These are phyloP conservation scores for Smittia sp. DNA, from an alignment of 2,888 invertebrate species.

Conservation along the genomic window DNA sequence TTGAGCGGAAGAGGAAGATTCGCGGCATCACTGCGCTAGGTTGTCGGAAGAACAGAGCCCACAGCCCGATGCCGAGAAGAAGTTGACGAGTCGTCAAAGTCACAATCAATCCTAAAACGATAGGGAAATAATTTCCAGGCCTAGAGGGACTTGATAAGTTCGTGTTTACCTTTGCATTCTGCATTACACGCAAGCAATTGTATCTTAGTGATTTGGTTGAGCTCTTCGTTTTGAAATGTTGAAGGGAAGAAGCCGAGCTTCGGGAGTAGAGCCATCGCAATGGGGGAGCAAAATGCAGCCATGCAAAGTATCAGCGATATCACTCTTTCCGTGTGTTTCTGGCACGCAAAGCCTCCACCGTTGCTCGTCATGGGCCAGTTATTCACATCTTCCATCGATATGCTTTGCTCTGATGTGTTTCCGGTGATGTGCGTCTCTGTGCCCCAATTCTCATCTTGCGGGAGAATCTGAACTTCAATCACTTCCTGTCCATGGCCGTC, in stretches of 20 bases:
- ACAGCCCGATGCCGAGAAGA: constrained; percentile 82
- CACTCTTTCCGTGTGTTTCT: constrained; percentile 78
- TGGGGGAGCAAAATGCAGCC: constrained; percentile 84
- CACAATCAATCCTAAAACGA: constrained; percentile 64
- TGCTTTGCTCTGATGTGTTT: constrained; percentile 93
- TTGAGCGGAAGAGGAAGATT: constrained; percentile 85
- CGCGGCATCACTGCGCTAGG: constrained; percentile 86
- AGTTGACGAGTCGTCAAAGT: constrained; percentile 89
- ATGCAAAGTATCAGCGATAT: constrained; percentile 76
- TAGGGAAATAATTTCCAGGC: not conserved
- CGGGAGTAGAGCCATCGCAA: constrained; percentile 92
- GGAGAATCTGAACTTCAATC: constrained; percentile 93
- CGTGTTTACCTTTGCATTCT: constrained; percentile 72
- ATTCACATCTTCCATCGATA: constrained; percentile 87
- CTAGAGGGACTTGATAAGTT: not conserved
- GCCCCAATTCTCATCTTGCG: constrained; percentile 98
- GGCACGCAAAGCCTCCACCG: constrained; percentile 71
- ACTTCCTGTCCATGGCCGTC: constrained; percentile 88
- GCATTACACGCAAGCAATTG: constrained; percentile 79
- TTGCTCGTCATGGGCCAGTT: constrained; percentile 79
- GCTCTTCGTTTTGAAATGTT: constrained; percentile 61
- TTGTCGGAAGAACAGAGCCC: constrained; percentile 87
- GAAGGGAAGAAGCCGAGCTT: constrained; percentile 83
- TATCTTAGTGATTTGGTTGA: constrained; percentile 67
- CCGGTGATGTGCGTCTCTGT: constrained; percentile 96